Evolutionary conservation across 2,797 vertebrate species (phyloP), one percentile per base, ranked within the genome.

Genomic region (Nyctalus aviator): DNA sequence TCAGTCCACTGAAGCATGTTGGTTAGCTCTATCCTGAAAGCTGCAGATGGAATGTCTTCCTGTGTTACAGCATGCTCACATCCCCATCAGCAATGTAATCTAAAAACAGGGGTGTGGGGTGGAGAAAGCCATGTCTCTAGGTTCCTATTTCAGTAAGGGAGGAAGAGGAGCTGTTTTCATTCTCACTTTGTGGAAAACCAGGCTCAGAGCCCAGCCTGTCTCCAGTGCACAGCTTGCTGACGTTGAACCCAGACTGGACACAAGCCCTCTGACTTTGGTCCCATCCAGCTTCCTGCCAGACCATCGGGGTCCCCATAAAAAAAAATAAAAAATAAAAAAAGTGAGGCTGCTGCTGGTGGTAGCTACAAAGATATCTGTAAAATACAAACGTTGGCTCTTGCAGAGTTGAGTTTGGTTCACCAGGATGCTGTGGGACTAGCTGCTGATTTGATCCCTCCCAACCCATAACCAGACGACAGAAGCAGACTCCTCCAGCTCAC

Each of bases 121-220:
- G 32, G 32, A 15, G 48, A 75, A 92, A 62, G 17, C 46, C 55
- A 48, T 7, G 13, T 87, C 83, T 93, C 50, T 37, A 48, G 25
- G 87, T 72, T 94, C 57, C 12, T 75, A 4, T 78, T 64, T 84
- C 32, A 64, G 37, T 79, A 68, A 93, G 11, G 13, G 8, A 83
- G n/a, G 21, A n/a, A 68, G 20, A 77, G 23, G 23, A 86, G 18
- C 35, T 37, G 14, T 55, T 88, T 62, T 91, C 75, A 57, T 6
- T 91, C 50, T 50, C 23, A 64, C 77, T 90, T 88, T 64, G 37
- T 3, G 79, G 84, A 91, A 86, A 78, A 82, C 10, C n/a, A 78
- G 71, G 59, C 17, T 88, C 50, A 53, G 78, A 48, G 44, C 62
- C 48, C 6, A 27, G 30, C 77, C 30, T 30, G 35, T 77, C 23